phyloP scores from a whole-genome alignment of 2,797 vertebrate genomes.

The Dipus sagitta region DNA sequence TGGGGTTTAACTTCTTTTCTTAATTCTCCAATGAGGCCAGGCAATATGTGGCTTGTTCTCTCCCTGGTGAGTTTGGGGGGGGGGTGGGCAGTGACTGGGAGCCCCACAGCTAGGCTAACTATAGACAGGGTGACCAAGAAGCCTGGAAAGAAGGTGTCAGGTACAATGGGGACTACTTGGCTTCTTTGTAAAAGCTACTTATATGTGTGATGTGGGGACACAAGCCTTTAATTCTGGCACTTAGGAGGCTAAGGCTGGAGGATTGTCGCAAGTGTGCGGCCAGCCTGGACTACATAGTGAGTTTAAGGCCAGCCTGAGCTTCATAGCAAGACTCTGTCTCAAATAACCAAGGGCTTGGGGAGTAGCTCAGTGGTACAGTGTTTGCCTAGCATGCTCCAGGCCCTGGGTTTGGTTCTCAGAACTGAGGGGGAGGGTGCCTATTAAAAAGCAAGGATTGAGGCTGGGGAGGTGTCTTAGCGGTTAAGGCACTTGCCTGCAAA shows the following conservation, averaged over 20 bases:
- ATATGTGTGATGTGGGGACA: neutral
- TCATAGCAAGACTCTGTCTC: neutral
- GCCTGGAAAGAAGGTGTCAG: neutral
- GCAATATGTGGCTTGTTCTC: neutral
- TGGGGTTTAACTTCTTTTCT: slow-evolving; percentile 22
- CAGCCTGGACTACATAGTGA: neutral
- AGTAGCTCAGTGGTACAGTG: neutral
- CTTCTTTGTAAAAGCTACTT: slow-evolving; percentile 31
- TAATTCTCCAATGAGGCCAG: neutral
- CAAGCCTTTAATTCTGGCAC: neutral
- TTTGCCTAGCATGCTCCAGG: neutral
- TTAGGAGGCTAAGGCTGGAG: neutral
- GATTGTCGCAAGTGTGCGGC: neutral
- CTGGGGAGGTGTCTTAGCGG: neutral
- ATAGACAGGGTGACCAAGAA: neutral
- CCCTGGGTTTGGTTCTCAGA: neutral
- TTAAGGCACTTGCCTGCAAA: too few species aligned
- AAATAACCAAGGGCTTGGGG: neutral
- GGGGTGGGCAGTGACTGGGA: neutral
- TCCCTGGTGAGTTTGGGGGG: neutral
- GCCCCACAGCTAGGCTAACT: neutral
- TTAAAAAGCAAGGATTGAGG: neutral
- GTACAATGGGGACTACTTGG: neutral
- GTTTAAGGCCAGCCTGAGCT: neutral
- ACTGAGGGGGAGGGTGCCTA: neutral